phyloP scores from a whole-genome alignment of 2,888 invertebrate species.

The Drosophila phalerata region DNA sequence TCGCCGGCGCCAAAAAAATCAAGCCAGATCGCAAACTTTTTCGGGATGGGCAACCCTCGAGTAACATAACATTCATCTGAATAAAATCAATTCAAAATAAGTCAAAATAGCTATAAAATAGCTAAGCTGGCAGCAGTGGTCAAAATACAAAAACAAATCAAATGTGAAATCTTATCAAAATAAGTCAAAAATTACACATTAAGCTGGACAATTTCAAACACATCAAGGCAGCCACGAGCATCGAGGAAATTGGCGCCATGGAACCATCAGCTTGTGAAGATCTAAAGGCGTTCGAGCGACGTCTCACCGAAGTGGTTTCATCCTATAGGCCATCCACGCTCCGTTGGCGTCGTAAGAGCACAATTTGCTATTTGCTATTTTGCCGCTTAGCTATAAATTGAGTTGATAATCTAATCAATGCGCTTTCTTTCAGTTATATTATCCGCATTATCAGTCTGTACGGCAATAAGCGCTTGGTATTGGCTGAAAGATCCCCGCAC shows the following conservation, averaged over 20 bases:
- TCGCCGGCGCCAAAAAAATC: too few relatives aligned
- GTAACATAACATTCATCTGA: too few relatives aligned
- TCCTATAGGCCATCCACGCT: constrained; percentile 97
- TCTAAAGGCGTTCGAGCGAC: constrained; percentile 98
- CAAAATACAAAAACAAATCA: constrained; percentile 63
- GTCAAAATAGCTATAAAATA: too few relatives aligned
- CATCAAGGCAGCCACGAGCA: constrained; percentile 74
- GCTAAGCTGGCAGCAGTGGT: too few relatives aligned
- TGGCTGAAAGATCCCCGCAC: constrained; percentile 98
- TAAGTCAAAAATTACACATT: constrained; percentile 51
- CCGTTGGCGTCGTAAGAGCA: constrained; percentile 96
- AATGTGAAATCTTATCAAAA: constrained; percentile 75
- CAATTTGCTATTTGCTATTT: too few relatives aligned
- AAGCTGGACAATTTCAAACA: constrained; percentile 76
- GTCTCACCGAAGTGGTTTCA: constrained; percentile 98
- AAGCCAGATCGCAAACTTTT: too few relatives aligned
- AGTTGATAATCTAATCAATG: constrained; percentile 1
- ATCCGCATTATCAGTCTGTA: constrained; percentile 94
- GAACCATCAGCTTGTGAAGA: constrained; percentile 98
- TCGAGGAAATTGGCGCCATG: constrained; percentile 84
- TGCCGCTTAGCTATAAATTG: constrained; percentile 1
- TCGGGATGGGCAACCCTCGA: too few relatives aligned
- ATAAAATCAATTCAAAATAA: too few relatives aligned
- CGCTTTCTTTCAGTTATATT: constrained; percentile 90
- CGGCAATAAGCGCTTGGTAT: constrained; percentile 97